phyloP scores from a whole-genome alignment of 2,113 vertebrate species.

The Austrofundulus limnaeus region DNA sequence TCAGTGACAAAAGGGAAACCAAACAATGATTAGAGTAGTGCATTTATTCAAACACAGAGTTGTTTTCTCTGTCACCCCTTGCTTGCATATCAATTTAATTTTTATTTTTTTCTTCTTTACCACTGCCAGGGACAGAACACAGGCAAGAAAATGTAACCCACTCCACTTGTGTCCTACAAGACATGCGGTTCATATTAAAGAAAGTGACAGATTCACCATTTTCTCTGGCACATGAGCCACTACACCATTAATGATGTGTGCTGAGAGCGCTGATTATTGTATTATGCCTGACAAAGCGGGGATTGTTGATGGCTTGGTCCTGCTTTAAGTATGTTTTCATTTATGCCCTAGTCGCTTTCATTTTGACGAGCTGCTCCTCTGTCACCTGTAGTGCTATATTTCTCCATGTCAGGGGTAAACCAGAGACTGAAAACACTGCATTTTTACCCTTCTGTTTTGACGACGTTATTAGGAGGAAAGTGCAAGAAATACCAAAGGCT shows the following conservation, averaged over 20 bases:
- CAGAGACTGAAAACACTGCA: slow-evolving; percentile 18
- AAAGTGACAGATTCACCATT: slow-evolving; percentile 62
- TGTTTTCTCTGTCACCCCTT: too few relatives aligned
- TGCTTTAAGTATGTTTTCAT: slow-evolving; percentile 42
- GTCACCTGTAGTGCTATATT: slow-evolving; percentile 12
- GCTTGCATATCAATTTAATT: neutral
- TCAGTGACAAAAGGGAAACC: neutral
- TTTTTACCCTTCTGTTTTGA: slow-evolving; percentile 7
- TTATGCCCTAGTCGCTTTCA: slow-evolving; percentile 45
- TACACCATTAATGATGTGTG: slow-evolving; percentile 63
- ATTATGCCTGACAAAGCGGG: slow-evolving; percentile 44
- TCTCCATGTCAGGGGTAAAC: slow-evolving; percentile 2
- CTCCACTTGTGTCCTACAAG: slow-evolving; percentile 36
- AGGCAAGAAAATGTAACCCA: slow-evolving; percentile 22
- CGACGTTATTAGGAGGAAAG: slow-evolving; percentile 2
- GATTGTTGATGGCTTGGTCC: slow-evolving; percentile 30
- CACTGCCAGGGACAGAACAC: slow-evolving; percentile 24
- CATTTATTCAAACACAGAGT: too few relatives aligned
- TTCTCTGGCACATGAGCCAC: slow-evolving; percentile 48
- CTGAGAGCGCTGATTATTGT: slow-evolving; percentile 53
- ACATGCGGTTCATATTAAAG: slow-evolving; percentile 39
- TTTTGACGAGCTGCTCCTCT: slow-evolving; percentile 12
- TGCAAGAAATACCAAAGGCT: too few relatives aligned
- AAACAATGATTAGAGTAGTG: too few relatives aligned
- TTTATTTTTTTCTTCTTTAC: too few relatives aligned